Base-by-base conservation (phyloP, 2,797 vertebrate species). In the Chaetodon trifasciatus region DNA sequence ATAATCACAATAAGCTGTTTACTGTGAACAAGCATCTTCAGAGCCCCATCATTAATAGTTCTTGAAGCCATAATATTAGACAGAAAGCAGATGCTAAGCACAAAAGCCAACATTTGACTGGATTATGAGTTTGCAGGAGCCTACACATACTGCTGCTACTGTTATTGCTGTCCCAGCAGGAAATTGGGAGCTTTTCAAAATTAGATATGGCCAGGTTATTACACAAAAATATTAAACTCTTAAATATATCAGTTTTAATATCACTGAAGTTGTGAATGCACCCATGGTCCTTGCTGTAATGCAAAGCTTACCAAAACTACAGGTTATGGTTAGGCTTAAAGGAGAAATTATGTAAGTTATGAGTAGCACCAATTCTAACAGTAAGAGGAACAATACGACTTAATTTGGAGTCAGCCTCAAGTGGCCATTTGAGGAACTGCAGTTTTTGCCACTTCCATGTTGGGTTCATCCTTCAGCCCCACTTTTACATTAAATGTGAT, bases 1-100 rank as follows among this genome's bases (percentile, higher is more conserved):
- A 63, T 71, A 67, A 46, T 62, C 76, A 52, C 74, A 58, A 74
- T 70, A 83, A 85, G 83, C 78, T 78, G 77, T 82, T 79, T 81
- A 74, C 65, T 70, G 28, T 32, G 44, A 17, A 50, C 76, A 70
- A n/a, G 39, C 61, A 35, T 78, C 79, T 67, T 83, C 69, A 84
- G 53, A 83, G 74, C 53, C 42, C 32, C 70, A n/a, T 44, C 53
- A 35, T 74, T 74, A 76, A 79, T 74, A 50, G 76, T 46, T 70
- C 61, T 68, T 39, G 16, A 67, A 23, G 28, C 19, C 5, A 4
- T 21, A 74, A 74, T 73, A 77, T 58, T 39, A 37, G 70, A 71
- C 44, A 56, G 63, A 66, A 23, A 62, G 50, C 53, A 47, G 35
- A 52, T 19, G 19, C 63, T 64, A 56, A 77, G 73, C 39, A 60